Conservation (phyloP, 2,797 vertebrate genomes). For the Pseudomugil gertrudae region DNA sequence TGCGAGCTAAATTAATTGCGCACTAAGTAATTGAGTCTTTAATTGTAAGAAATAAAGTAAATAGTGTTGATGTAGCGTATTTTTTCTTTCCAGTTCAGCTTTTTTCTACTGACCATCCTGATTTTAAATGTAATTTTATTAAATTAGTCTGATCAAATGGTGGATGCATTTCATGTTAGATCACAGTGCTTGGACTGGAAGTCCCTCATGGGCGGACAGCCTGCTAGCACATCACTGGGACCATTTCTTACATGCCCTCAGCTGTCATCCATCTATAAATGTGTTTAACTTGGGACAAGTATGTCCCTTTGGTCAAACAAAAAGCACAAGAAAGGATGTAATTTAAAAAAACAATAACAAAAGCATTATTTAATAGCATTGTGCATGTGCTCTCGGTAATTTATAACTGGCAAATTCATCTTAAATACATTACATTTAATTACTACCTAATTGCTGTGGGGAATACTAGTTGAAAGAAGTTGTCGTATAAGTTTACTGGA, state of each 20-base stretch:
- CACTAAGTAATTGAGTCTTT: neutral
- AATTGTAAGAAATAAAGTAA: neutral
- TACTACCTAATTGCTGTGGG: neutral
- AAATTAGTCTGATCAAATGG: no score
- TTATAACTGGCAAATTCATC: neutral
- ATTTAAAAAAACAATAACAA: no score
- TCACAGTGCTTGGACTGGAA: no score
- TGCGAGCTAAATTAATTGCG: neutral
- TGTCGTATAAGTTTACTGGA: neutral
- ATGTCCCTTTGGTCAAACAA: neutral
- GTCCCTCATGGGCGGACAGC: conserved; percentile 4
- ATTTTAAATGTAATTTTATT: neutral
- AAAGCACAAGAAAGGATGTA: no score
- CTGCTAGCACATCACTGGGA: neutral
- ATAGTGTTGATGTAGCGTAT: no score
- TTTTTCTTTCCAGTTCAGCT: neutral
- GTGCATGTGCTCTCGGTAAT: neutral
- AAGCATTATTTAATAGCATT: no score
- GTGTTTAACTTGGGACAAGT: neutral
- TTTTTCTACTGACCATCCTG: neutral
- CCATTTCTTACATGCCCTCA: neutral
- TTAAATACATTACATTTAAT: neutral
- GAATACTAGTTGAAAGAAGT: neutral
- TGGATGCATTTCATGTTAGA: no score
- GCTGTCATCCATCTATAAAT: neutral